These are phyloP conservation scores for Andrena flavipes DNA, from an alignment of 2,888 invertebrate genomes.

Conservation along the genomic window DNA sequence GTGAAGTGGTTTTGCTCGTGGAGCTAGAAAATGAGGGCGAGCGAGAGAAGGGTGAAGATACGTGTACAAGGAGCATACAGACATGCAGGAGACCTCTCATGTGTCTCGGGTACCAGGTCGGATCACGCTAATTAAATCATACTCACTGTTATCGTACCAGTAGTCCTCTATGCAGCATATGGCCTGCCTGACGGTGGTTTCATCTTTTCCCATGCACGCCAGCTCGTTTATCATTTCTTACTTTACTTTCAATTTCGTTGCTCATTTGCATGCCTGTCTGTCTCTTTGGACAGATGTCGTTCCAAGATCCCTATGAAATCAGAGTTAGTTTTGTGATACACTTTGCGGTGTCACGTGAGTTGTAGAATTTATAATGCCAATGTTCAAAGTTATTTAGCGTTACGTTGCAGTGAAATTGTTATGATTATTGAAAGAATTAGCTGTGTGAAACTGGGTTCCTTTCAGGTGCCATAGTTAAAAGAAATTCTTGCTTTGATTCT, in stretches of 20 bases:
- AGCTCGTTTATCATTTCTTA: slow-evolving; percentile 10
- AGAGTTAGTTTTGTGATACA: too few species aligned
- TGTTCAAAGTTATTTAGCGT: too few species aligned
- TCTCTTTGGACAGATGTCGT: background rate
- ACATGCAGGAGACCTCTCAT: slow-evolving; percentile 55
- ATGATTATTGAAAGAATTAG: too few species aligned
- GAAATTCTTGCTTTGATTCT: too few species aligned
- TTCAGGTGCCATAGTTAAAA: too few species aligned
- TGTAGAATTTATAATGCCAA: too few species aligned
- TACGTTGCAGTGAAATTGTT: too few species aligned
- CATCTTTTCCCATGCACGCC: slow-evolving; percentile 25
- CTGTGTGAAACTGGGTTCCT: too few species aligned
- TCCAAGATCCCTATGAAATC: background rate
- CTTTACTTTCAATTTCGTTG: background rate
- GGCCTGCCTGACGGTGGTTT: slow-evolving; percentile 17
- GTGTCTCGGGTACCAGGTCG: slow-evolving; percentile 60
- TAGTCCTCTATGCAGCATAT: slow-evolving; percentile 28
- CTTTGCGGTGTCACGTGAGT: too few species aligned
- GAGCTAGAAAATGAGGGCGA: slow-evolving; percentile 43
- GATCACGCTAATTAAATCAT: slow-evolving; percentile 75
- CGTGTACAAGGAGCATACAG: slow-evolving; percentile 63
- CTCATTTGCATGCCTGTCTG: background rate
- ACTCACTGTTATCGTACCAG: slow-evolving; percentile 59
- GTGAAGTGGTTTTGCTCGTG: slow-evolving; percentile 60
- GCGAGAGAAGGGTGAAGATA: slow-evolving; percentile 57